phyloP scores from a whole-genome alignment of 2,888 invertebrate species.

The Platycnemis pennipes region DNA sequence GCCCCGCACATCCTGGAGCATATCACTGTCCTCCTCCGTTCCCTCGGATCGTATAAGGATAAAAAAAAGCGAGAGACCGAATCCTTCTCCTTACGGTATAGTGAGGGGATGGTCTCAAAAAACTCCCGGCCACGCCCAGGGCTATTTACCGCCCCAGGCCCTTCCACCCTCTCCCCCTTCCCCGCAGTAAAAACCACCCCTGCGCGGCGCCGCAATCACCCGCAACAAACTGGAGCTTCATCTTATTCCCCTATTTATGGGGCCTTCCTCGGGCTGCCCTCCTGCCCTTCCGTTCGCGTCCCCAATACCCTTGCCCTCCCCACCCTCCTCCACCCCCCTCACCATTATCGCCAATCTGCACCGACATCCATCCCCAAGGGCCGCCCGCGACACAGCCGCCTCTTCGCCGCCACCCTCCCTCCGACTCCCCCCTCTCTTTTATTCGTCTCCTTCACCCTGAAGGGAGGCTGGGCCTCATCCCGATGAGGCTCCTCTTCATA shows the following conservation, averaged over 20 bases:
- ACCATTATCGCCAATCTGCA: not conserved
- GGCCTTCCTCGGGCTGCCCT: not conserved
- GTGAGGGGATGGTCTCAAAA: not conserved
- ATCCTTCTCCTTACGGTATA: not conserved
- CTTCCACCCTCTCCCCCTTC: not conserved
- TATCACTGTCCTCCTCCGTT: not conserved
- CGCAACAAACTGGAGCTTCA: conserved; percentile 39
- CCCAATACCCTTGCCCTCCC: not conserved
- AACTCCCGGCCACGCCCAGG: conserved; percentile 17
- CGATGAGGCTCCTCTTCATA: not conserved
- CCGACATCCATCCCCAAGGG: not conserved
- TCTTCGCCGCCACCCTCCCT: not conserved
- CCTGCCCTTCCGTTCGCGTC: not conserved
- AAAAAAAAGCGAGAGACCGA: conserved; percentile 9
- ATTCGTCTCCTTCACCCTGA: not conserved
- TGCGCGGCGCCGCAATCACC: conserved; percentile 29
- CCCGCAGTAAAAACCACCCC: not conserved
- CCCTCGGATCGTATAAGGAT: not conserved
- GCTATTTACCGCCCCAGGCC: conserved; percentile 6
- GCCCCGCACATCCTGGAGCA: too few relatives aligned
- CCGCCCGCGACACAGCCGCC: not conserved
- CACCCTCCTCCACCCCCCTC: not conserved
- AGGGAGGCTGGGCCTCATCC: too few relatives aligned
- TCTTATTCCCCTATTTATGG: conserved; percentile 39
- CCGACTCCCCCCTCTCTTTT: not conserved